Evolutionary conservation across 2,113 vertebrate species (phyloP).

Genomic region (Microcebus lehilahytsara): DNA sequence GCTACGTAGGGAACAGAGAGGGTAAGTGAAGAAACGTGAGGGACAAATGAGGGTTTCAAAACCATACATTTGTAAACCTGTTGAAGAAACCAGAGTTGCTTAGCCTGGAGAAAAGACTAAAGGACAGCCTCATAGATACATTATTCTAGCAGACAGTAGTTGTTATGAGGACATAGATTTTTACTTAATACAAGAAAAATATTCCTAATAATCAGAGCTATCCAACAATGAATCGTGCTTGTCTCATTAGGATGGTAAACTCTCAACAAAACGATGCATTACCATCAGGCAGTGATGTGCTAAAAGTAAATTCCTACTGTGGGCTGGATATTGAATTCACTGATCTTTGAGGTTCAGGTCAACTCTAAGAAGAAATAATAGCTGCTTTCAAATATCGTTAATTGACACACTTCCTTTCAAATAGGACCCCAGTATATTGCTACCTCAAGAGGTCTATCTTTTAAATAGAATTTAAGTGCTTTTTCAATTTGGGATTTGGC

Average conservation of each 20-base stretch:
- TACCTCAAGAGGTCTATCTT: not conserved
- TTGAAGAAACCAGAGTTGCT: not conserved
- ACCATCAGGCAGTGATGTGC: not conserved
- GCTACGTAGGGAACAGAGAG: not conserved
- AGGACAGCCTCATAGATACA: not conserved
- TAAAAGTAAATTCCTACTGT: not conserved
- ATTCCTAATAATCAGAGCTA: not conserved
- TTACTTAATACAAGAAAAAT: constrained; percentile 1
- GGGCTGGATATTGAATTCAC: not conserved
- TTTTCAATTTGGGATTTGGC: not conserved
- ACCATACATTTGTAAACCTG: not conserved
- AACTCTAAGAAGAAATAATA: not conserved
- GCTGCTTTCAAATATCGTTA: not conserved
- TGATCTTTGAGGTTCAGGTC: not conserved
- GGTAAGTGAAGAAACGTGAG: not conserved
- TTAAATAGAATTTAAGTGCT: not conserved
- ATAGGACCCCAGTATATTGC: not conserved
- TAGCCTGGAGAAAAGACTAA: not conserved
- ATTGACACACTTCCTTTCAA: not conserved
- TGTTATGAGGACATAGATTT: not conserved
- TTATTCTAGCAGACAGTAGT: not conserved
- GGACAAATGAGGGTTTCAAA: not conserved
- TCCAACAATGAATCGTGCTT: not conserved
- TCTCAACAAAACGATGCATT: not conserved
- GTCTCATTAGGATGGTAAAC: not conserved